Evolutionary conservation across 2,888 invertebrate genomes (phyloP).

Genomic region (Junonia oenone): DNA sequence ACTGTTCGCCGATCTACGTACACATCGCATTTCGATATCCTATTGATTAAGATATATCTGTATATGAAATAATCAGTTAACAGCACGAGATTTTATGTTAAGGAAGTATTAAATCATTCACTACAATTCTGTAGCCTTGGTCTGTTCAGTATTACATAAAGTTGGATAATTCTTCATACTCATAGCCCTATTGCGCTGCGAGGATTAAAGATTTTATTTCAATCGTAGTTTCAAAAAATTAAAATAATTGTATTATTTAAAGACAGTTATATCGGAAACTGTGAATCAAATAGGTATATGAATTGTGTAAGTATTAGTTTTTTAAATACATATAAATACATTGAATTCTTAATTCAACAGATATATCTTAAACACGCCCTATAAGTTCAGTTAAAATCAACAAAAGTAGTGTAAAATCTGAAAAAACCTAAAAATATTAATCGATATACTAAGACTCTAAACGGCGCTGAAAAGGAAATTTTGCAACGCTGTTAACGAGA

Average conservation of each 20-base stretch:
- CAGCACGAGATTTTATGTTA: constrained; percentile 4
- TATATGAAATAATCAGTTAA: constrained; percentile 23
- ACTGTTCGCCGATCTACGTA: constrained; percentile 48
- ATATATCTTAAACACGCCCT: constrained; percentile 32
- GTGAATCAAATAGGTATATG: no score
- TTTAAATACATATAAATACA: no score
- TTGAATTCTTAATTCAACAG: constrained; percentile 13
- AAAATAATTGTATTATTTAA: constrained; percentile 20
- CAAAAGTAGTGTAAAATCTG: constrained; percentile 8
- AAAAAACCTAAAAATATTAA: constrained; percentile 25
- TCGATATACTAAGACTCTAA: constrained; percentile 35
- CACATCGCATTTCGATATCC: constrained; percentile 56
- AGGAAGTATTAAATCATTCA: constrained; percentile 3
- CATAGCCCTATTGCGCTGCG: constrained; percentile 28
- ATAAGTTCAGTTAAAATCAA: background rate
- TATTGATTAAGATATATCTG: constrained; percentile 40
- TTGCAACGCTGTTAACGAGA: constrained; percentile 55
- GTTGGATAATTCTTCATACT: constrained; percentile 20
- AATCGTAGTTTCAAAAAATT: constrained; percentile 18
- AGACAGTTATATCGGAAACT: constrained; percentile 5
- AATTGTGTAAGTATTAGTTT: no score
- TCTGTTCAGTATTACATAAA: constrained; percentile 36
- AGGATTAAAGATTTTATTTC: constrained; percentile 30
- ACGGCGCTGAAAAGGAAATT: constrained; percentile 46
- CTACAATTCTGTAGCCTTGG: constrained; percentile 3